phyloP scores from a whole-genome alignment of 2,888 invertebrate species.

The Tetramorium bicarinatum region DNA sequence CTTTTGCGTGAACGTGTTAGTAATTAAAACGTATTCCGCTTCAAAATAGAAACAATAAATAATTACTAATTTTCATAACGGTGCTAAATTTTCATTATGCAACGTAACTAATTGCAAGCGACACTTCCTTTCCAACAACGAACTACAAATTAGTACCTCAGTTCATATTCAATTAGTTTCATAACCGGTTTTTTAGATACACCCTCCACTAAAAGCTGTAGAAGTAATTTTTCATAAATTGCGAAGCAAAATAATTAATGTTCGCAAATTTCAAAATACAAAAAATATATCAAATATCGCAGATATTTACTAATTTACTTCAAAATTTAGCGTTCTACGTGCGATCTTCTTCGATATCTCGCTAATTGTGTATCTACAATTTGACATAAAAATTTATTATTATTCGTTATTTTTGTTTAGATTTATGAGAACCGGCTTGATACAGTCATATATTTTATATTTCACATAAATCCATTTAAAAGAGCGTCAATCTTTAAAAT shows the following conservation, averaged over 20 bases:
- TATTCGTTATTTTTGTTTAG: background rate
- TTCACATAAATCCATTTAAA: background rate
- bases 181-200: constrained; percentile 7
- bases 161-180: constrained; percentile 30
- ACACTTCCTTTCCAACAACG: background rate
- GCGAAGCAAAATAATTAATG: background rate
- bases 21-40: constrained; percentile 36
- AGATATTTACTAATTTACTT: background rate
- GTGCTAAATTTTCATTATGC: constrained; percentile 41
- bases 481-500: background rate
- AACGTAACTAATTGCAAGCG: constrained; percentile 41
- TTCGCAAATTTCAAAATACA: background rate
- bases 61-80: constrained; percentile 45
- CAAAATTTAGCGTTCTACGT: background rate
- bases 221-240: constrained; percentile 5
- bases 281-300: background rate
- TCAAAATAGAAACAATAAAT: constrained; percentile 36
- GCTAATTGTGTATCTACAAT: background rate
- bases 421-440: no score
- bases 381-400: background rate
- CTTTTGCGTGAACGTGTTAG: background rate
- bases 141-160: constrained; percentile 25
- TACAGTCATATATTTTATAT: background rate
- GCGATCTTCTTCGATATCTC: no score
- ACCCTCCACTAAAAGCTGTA: background rate